phyloP scores from a whole-genome alignment of 2,888 invertebrate species.

The Atrina japonica region DNA sequence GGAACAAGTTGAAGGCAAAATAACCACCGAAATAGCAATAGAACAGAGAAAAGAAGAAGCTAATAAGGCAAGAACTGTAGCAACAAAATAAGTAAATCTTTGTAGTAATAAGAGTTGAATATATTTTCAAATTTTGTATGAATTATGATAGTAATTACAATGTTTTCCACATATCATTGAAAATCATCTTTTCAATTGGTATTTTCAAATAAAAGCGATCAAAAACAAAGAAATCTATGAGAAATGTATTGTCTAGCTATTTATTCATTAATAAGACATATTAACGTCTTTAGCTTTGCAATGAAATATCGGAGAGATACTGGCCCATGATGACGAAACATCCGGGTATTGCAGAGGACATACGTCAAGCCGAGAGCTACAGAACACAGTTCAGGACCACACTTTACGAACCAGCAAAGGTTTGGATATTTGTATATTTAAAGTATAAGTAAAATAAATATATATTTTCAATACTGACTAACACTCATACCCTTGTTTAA shows the following conservation, averaged over 20 bases:
- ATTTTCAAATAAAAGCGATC: too few relatives aligned
- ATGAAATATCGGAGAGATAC: slow-evolving; percentile 47
- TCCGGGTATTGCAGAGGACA: slow-evolving; percentile 58
- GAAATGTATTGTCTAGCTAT: too few relatives aligned
- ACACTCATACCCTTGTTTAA: too few relatives aligned
- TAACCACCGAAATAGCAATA: slow-evolving; percentile 30
- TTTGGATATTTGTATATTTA: slow-evolving; percentile 46
- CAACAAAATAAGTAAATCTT: too few relatives aligned
- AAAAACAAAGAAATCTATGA: too few relatives aligned
- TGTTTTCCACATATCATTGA: neutral
- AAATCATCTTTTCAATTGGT: too few relatives aligned
- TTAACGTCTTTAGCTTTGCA: slow-evolving; percentile 41
- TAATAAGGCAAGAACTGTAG: slow-evolving; percentile 35
- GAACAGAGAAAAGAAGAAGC: slow-evolving; percentile 38
- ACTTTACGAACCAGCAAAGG: slow-evolving; percentile 71
- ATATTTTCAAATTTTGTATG: too few relatives aligned
- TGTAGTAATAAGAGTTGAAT: too few relatives aligned
- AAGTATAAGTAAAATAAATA: too few relatives aligned
- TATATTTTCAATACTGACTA: too few relatives aligned
- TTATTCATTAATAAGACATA: too few relatives aligned
- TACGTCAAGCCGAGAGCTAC: slow-evolving; percentile 69
- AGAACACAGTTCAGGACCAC: slow-evolving; percentile 68
- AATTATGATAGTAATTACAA: too few relatives aligned
- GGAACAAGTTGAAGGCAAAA: slow-evolving; percentile 36
- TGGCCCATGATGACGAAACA: slow-evolving; percentile 55